Evolutionary conservation across 2,113 vertebrate species (phyloP).

Genomic region (Agelaius phoeniceus): DNA sequence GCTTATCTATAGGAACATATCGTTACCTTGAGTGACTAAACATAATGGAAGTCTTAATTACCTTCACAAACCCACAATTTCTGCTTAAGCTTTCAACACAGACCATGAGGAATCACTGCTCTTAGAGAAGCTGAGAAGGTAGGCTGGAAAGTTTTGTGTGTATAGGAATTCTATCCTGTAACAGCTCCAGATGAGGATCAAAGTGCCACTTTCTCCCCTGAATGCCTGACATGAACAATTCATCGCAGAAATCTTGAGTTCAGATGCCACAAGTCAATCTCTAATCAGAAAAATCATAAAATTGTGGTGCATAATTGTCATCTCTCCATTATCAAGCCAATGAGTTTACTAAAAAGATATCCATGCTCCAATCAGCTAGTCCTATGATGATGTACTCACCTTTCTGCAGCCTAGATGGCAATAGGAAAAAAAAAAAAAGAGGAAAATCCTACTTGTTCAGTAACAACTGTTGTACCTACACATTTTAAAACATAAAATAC

Average conservation of each 20-base stretch:
- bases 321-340: not conserved
- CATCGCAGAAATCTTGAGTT: not conserved
- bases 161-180: not conserved
- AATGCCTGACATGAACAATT: not conserved
- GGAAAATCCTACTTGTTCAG: not conserved
- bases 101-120: not conserved
- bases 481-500: not conserved
- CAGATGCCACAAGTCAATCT: not conserved
- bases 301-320: not conserved
- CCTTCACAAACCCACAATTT: not conserved
- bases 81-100: not conserved
- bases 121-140: not conserved
- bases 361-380: not conserved
- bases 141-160: not conserved
- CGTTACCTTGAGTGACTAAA: not conserved
- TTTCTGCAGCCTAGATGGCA: not conserved
- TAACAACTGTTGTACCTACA: not conserved
- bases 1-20: not conserved
- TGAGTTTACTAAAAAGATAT: not conserved
- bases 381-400: not conserved
- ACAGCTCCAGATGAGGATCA: not conserved
- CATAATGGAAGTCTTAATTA: not conserved
- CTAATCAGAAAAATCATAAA: not conserved
- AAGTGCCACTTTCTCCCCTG: not conserved
- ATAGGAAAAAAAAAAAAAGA: fast-evolving